Conservation (phyloP, 2,888 invertebrate species). For the Dioctria linearis region DNA sequence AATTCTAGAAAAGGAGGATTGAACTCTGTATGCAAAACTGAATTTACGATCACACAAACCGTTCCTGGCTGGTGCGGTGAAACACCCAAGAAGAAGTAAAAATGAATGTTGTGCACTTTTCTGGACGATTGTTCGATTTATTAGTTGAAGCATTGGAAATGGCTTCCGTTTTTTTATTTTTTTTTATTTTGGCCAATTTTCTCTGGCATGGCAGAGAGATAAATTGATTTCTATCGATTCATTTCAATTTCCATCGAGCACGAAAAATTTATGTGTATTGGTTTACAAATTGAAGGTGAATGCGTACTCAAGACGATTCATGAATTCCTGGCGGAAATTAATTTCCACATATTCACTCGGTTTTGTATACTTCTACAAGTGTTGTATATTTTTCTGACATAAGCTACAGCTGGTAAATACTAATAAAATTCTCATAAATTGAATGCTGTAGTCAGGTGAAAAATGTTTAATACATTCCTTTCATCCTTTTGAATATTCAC, state of each 20-base stretch:
- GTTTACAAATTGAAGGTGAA: slow-evolving; percentile 40
- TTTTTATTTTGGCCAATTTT: slow-evolving; percentile 12
- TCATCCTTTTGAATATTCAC: no score
- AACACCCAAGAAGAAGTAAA: not conserved
- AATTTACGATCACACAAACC: slow-evolving; percentile 45
- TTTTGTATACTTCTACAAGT: no score
- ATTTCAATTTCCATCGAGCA: not conserved
- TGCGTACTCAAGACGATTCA: slow-evolving; percentile 10
- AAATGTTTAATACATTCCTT: no score
- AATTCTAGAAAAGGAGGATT: slow-evolving; percentile 56
- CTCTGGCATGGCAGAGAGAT: slow-evolving; percentile 2
- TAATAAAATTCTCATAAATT: no score
- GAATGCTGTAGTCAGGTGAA: no score
- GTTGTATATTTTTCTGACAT: no score
- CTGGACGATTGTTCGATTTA: slow-evolving; percentile 49
- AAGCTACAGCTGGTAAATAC: no score
- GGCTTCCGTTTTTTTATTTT: slow-evolving; percentile 14
- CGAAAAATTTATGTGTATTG: slow-evolving; percentile 34
- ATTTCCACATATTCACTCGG: slow-evolving; percentile 13
- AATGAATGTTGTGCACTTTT: slow-evolving; percentile 48
- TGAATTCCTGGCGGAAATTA: slow-evolving; percentile 21
- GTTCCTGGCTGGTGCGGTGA: slow-evolving; percentile 7
- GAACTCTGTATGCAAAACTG: slow-evolving; percentile 42
- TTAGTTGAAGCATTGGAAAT: slow-evolving; percentile 34
- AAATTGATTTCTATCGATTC: slow-evolving; percentile 45